A percentile compares a stretch with the other conserved stretches of the same genome.
Conservation (phyloP, 2,797 vertebrate genomes). For the Cossypha caffra region DNA sequence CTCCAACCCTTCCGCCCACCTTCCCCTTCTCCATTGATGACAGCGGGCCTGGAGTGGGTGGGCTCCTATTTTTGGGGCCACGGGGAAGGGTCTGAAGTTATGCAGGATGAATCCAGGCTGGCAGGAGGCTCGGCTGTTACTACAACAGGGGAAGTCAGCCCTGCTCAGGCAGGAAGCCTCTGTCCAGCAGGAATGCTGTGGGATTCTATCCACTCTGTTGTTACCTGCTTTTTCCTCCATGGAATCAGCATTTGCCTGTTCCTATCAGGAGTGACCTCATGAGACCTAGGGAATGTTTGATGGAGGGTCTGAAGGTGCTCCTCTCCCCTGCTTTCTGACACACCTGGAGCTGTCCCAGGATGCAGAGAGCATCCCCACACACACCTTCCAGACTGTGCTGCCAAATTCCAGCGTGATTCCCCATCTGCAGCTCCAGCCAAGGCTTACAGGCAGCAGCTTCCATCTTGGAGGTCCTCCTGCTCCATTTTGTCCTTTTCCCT, state of each 20-base stretch:
- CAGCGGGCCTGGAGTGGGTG: slow-evolving; percentile 20
- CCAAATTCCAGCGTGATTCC: neutral
- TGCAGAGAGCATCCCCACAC: neutral
- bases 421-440: rapidly evolving
- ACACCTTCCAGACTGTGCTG: neutral
- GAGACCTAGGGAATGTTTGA: neutral
- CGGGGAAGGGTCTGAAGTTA: neutral
- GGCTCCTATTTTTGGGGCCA: slow-evolving; percentile 40
- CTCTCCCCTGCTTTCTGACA: neutral
- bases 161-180: neutral
- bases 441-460: neutral
- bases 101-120: neutral
- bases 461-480: neutral
- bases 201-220: rapidly evolving
- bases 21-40: slow-evolving; percentile 47
- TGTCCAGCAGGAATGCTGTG: neutral
- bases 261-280: rapidly evolving
- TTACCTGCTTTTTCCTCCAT: neutral
- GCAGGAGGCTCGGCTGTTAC: neutral
- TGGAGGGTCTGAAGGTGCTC: neutral
- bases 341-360: neutral
- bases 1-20: neutral
- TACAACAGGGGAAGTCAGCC: neutral
- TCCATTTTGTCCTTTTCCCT: neutral
- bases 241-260: neutral